These are phyloP conservation scores for Synergus japonicus DNA, from an alignment of 2,888 invertebrate genomes.

Conservation along the genomic window DNA sequence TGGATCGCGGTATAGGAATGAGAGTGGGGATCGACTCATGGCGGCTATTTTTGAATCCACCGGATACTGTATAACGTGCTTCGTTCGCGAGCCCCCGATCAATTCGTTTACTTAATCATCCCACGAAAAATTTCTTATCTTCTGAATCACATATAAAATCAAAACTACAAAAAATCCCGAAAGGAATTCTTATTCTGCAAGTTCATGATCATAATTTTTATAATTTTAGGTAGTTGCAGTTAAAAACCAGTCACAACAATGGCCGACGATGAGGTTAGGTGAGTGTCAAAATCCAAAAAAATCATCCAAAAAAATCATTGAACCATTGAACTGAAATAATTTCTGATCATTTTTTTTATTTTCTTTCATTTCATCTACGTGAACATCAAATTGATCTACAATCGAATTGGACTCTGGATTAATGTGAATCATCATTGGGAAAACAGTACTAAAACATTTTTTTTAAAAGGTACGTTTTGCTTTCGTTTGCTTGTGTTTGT, in stretches of 20 bases:
- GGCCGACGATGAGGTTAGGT: conserved; percentile 98
- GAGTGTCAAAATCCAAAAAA: conserved; percentile 77
- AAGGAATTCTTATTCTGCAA: background rate
- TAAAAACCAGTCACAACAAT: conserved; percentile 82
- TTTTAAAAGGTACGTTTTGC: conserved; percentile 49
- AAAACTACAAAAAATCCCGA: background rate
- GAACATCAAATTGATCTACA: conserved; percentile 22
- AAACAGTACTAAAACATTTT: conserved; percentile 25
- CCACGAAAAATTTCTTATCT: background rate
- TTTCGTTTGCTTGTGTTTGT: conserved; percentile 33
- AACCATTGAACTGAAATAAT: background rate
- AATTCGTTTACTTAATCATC: conserved; percentile 42
- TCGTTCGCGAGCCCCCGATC: conserved; percentile 45
- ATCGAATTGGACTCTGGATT: background rate
- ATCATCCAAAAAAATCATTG: conserved; percentile 1
- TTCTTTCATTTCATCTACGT: background rate
- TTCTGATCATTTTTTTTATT: background rate
- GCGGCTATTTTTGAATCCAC: conserved; percentile 74
- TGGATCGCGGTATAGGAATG: conserved; percentile 77
- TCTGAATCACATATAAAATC: conserved; percentile 12
- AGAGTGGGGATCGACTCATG: conserved; percentile 75
- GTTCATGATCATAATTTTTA: background rate
- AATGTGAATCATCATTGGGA: conserved; percentile 15
- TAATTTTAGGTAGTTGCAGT: conserved; percentile 81
- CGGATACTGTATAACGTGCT: conserved; percentile 70